Conservation (phyloP, 2,113 vertebrate species). For the Poecile atricapillus region DNA sequence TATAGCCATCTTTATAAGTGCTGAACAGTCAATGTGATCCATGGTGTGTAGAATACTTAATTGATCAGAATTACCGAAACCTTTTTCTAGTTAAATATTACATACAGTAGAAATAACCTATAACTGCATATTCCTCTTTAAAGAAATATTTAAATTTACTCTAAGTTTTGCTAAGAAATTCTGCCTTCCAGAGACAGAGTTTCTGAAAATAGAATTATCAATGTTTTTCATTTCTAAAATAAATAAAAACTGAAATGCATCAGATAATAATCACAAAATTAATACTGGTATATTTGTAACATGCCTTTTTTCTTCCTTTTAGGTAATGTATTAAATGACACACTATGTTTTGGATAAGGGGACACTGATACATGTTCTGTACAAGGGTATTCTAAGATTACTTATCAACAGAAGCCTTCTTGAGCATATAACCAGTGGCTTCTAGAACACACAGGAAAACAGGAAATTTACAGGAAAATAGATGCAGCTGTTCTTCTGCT, state of each 20-base stretch:
- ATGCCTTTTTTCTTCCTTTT: neutral
- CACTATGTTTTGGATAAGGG: neutral
- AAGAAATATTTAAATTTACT: neutral
- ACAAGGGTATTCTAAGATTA: neutral
- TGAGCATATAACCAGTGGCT: neutral
- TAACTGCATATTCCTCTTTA: neutral
- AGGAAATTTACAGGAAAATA: neutral
- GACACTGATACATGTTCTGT: neutral
- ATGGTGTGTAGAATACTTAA: neutral
- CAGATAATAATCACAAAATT: neutral
- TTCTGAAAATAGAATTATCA: neutral
- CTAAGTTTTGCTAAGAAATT: neutral
- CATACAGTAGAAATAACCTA: neutral
- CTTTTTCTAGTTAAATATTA: neutral
- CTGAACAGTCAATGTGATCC: neutral
- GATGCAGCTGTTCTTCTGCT: neutral
- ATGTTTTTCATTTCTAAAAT: neutral
- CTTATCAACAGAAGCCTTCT: neutral
- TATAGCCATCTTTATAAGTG: neutral
- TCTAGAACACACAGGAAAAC: neutral
- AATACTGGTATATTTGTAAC: neutral
- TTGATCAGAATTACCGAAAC: neutral
- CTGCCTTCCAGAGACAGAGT: neutral
- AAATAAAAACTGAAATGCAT: neutral
- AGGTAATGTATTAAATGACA: neutral